phyloP scores from a whole-genome alignment of 2,888 invertebrate genomes.

The Drosophila anomalata region DNA sequence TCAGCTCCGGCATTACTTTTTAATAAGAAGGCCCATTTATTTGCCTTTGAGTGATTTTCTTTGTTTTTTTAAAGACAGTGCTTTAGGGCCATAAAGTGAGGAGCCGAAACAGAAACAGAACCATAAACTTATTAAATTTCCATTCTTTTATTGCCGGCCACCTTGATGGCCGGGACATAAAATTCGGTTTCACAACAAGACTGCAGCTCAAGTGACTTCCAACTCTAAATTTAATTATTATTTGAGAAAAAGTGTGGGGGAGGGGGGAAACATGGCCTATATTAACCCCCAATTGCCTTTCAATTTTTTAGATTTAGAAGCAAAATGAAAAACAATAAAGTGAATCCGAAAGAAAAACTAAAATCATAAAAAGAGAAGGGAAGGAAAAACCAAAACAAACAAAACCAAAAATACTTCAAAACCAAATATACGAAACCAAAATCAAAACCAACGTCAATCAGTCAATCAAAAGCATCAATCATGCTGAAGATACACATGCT shows the following conservation, averaged over 20 bases:
- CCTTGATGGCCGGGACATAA: slow-evolving; percentile 29
- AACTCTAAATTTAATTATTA: slow-evolving; percentile 53
- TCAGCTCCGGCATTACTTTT: slow-evolving; percentile 59
- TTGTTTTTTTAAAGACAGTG: slow-evolving; percentile 56
- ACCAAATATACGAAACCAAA: slow-evolving; percentile 69
- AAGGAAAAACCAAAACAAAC: slow-evolving; percentile 31
- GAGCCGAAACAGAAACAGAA: background rate
- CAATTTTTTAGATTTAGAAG: slow-evolving; percentile 14
- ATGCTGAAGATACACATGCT: slow-evolving; percentile 92
- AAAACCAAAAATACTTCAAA: slow-evolving; percentile 63
- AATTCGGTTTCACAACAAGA: slow-evolving; percentile 35
- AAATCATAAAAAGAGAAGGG: slow-evolving; percentile 35
- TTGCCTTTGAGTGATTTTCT: slow-evolving; percentile 70
- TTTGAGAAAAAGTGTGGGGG: slow-evolving; percentile 5
- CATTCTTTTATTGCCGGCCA: slow-evolving; percentile 54
- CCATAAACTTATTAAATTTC: slow-evolving; percentile 68
- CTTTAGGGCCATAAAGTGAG: slow-evolving; percentile 59
- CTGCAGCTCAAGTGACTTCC: slow-evolving; percentile 43
- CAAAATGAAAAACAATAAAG: slow-evolving; percentile 40
- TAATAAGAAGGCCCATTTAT: slow-evolving; percentile 56
- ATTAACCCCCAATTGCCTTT: slow-evolving; percentile 37
- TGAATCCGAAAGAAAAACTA: slow-evolving; percentile 45
- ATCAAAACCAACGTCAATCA: slow-evolving; percentile 44
- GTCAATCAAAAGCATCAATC: slow-evolving; percentile 44
- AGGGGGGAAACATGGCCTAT: slow-evolving; percentile 24